A percentile compares a stretch with the other conserved stretches of the same genome.
Conservation (phyloP, 1,140 invertebrate species). For the Chrysoperla carnea region DNA sequence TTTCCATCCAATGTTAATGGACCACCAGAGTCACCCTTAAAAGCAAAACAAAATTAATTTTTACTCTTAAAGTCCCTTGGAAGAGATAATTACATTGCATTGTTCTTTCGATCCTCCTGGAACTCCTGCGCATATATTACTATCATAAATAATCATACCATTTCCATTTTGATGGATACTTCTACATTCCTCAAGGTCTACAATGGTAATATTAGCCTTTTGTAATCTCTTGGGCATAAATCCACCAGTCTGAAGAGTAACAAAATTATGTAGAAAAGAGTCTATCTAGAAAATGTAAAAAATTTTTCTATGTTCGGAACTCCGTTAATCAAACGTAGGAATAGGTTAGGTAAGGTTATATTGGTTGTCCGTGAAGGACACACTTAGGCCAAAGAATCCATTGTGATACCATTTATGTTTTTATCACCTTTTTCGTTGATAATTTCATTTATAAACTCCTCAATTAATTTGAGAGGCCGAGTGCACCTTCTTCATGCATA, state of each 20-base stretch:
- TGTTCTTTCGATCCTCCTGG: conserved; percentile 22
- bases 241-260: conserved; percentile 8
- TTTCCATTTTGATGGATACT: conserved; percentile 15
- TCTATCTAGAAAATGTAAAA: no score
- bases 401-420: no score
- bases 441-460: no score
- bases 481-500: no score
- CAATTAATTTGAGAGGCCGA: no score
- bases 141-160: conserved; percentile 7
- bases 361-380: no score
- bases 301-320: no score
- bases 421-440: no score
- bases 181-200: conserved; percentile 17
- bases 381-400: no score
- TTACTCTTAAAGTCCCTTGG: neutral
- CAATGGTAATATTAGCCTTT: conserved; percentile 19
- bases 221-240: conserved; percentile 16
- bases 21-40: conserved; percentile 24
- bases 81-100: conserved; percentile 16
- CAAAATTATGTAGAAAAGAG: no score
- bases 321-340: no score
- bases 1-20: conserved; percentile 17
- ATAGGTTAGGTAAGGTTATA: no score
- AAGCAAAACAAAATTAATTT: neutral
- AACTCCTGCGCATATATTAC: conserved; percentile 19